A percentile compares a stretch with the other conserved stretches of the same genome.
Evolutionary conservation across 2,113 vertebrate species (phyloP).

Genomic region (Pampusana beccarii): DNA sequence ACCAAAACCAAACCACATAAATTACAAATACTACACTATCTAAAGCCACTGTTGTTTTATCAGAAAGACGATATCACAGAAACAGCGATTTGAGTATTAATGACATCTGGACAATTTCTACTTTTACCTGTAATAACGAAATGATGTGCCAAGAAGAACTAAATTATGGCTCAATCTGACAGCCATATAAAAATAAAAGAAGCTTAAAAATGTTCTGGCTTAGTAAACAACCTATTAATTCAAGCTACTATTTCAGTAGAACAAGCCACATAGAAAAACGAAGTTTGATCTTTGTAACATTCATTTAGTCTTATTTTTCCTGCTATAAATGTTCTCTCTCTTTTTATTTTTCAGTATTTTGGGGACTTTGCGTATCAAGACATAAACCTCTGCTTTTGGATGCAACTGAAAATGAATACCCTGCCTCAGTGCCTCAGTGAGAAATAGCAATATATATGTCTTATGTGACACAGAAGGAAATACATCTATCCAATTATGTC

Average conservation of each 20-base stretch:
- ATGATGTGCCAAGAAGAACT: neutral
- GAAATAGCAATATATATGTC: neutral
- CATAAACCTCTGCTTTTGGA: neutral
- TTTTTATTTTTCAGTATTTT: accelerated
- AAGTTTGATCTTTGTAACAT: neutral
- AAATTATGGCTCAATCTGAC: neutral
- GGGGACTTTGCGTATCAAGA: neutral
- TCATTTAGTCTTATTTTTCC: neutral
- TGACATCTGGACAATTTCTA: neutral
- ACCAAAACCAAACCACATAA: neutral
- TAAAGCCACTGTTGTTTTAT: neutral
- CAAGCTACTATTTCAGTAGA: neutral
- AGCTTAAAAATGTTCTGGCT: neutral
- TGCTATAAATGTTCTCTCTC: neutral
- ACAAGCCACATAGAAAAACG: neutral
- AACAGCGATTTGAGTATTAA: neutral
- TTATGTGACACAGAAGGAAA: neutral
- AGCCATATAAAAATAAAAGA: neutral
- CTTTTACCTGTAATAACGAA: neutral
- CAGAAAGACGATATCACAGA: neutral
- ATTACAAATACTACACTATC: neutral
- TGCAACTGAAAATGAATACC: neutral
- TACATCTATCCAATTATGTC: neutral
- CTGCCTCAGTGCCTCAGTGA: neutral
- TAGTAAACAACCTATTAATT: neutral